A percentile compares a stretch with the other conserved stretches of the same genome.
These are phyloP conservation scores for Mayetiola destructor DNA, from an alignment of 2,888 invertebrate species.

Conservation along the genomic window DNA sequence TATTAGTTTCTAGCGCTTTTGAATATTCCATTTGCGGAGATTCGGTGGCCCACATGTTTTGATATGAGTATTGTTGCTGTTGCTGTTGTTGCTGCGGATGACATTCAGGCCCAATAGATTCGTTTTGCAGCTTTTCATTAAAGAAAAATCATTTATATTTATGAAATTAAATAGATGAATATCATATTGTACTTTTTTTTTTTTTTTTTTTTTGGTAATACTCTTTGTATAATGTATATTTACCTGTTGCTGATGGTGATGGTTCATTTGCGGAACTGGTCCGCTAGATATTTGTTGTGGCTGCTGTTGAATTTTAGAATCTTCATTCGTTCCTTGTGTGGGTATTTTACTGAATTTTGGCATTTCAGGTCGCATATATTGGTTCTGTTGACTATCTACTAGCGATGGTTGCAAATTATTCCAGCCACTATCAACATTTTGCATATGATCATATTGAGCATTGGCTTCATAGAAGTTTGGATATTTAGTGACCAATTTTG, in stretches of 20 bases:
- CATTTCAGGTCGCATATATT: slow-evolving; percentile 7
- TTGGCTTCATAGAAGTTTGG: neutral
- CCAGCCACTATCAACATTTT: neutral
- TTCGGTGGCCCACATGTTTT: slow-evolving; percentile 29
- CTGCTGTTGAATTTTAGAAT: slow-evolving; percentile 16
- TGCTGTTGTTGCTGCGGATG: slow-evolving; percentile 21
- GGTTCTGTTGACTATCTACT: neutral
- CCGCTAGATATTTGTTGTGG: too few species aligned
- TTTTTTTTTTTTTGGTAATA: too few species aligned
- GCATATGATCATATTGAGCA: slow-evolving; percentile 11
- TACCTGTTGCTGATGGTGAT: too few species aligned
- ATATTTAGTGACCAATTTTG: too few species aligned
- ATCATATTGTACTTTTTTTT: too few species aligned
- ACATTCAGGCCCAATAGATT: too few species aligned
- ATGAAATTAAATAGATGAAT: too few species aligned
- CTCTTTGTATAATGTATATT: too few species aligned
- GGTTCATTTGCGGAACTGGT: too few species aligned
- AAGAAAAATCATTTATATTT: too few species aligned
- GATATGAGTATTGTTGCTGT: slow-evolving; percentile 7
- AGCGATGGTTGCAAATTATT: slow-evolving; percentile 1
- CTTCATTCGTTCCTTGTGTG: neutral
- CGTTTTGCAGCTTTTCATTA: too few species aligned
- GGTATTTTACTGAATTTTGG: neutral
- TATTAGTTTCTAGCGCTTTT: neutral
- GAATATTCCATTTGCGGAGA: slow-evolving; percentile 3